These are phyloP conservation scores for Athrips mouffetella DNA, from an alignment of 2,888 invertebrate genomes.

Conservation along the genomic window DNA sequence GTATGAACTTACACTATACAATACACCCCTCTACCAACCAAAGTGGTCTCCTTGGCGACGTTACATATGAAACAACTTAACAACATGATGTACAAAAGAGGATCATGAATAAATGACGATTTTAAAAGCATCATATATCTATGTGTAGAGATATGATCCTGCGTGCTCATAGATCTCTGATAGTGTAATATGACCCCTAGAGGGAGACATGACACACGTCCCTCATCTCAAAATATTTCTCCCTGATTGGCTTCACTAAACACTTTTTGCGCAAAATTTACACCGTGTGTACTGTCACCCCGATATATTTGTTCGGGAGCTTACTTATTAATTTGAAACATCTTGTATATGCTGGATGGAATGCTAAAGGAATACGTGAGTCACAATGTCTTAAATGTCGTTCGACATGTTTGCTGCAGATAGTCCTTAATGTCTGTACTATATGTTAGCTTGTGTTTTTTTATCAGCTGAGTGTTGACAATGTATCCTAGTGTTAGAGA, in stretches of 20 bases:
- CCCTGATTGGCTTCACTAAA: conserved; percentile 2
- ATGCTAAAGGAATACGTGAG: conserved; percentile 75
- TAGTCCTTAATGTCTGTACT: conserved; percentile 36
- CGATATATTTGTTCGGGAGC: conserved; percentile 33
- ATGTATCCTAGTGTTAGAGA: conserved; percentile 8
- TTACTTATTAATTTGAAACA: conserved; percentile 62
- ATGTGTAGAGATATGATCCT: too few relatives aligned
- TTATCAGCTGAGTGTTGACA: conserved; percentile 44
- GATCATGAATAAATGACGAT: too few relatives aligned
- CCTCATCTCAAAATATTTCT: background rate
- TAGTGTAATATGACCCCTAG: too few relatives aligned
- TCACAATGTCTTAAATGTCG: conserved; percentile 66
- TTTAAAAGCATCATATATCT: too few relatives aligned
- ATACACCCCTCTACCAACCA: too few relatives aligned
- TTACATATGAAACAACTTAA: too few relatives aligned
- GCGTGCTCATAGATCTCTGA: too few relatives aligned
- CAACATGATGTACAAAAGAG: too few relatives aligned
- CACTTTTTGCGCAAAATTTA: conserved; percentile 7
- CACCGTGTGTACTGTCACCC: conserved; percentile 14
- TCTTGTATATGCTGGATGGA: conserved; percentile 71
- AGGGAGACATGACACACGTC: conserved; percentile 13
- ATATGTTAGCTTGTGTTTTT: conserved; percentile 62
- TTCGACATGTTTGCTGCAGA: conserved; percentile 58
- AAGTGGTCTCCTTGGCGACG: too few relatives aligned
- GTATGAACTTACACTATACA: too few relatives aligned